Evolutionary conservation across 1,140 invertebrate species (phyloP), one percentile per base, ranked within the genome.

Genomic region (Probaryconus sp.): DNA sequence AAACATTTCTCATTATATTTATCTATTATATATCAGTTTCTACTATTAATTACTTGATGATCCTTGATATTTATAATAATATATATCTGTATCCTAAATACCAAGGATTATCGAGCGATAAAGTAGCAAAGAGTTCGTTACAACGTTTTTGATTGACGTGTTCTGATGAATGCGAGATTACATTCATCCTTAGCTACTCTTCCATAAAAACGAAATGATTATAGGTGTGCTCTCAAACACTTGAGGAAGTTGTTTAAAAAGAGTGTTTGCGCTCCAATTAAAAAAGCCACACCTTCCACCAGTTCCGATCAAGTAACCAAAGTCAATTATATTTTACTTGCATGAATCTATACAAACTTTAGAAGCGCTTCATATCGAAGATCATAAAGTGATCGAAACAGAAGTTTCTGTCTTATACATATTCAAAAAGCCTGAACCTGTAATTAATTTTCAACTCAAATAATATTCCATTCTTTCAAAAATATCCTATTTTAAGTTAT

Each of bases 211-310:
- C 5, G 30, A 30, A 50, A 48, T 58, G 20, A 40, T 65, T 65
- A 30, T 64, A 65, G 40, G 40, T 30, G 61, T 37, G 48, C 17
- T 55, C 30, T 37, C 60, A 53, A 64, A 64, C 35, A 53, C 47
- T 64, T 53, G 13, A 53, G 38, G 13, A 64, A 64, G 37, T 45
- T 26, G 37, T 35, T 28, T 51, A 31, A 10, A 64, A 43, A 53
- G 31, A 43, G 40, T 64, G 48, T 64, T 64, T 64, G 60, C 38
- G 18, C 17, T 18, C 17, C 60, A 64, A 53, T 64, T 64, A 64
- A 64, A 35, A n/a, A n/a, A 21, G 26, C 60, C 60, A 53, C 60
- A 45, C 60, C 60, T 53, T 42, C 21, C 21, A 4, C 3, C 21
- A 24, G 7, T 24, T 4, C 21, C 21, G 21, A 24, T n/a, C n/a